phyloP scores from a whole-genome alignment of 2,797 vertebrate species.

The Periparus ater region DNA sequence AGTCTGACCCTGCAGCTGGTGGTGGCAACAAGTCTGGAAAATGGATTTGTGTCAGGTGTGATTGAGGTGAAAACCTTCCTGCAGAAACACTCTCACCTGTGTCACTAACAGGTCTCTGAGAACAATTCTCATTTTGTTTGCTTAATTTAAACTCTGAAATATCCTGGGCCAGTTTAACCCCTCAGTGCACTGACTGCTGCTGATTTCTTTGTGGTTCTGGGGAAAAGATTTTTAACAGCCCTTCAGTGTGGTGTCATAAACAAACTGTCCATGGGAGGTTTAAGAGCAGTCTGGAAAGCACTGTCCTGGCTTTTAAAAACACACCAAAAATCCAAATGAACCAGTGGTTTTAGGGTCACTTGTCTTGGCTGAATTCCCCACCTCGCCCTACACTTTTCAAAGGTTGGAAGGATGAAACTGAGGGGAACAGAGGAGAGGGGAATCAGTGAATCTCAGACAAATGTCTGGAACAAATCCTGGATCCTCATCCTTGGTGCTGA shows the following conservation, averaged over 20 bases:
- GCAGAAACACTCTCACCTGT: not conserved
- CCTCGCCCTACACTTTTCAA: not conserved
- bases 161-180: not conserved
- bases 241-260: not conserved
- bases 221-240: not conserved
- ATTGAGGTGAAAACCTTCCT: not conserved
- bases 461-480: not conserved
- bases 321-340: not conserved
- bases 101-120: not conserved
- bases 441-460: not conserved
- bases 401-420: not conserved
- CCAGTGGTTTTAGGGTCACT: not conserved
- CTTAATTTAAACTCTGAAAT: not conserved
- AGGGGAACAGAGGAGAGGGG: not conserved
- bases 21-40: not conserved
- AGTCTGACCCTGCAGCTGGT: not conserved
- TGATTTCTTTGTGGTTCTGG: not conserved
- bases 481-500: not conserved
- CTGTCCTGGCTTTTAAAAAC: not conserved
- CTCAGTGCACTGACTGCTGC: not conserved
- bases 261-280: not conserved
- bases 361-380: not conserved
- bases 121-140: not conserved
- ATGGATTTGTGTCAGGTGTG: not conserved
- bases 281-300: not conserved